Base-by-base conservation (phyloP, 2,888 invertebrate genomes). In the Pegoplata infirma region DNA sequence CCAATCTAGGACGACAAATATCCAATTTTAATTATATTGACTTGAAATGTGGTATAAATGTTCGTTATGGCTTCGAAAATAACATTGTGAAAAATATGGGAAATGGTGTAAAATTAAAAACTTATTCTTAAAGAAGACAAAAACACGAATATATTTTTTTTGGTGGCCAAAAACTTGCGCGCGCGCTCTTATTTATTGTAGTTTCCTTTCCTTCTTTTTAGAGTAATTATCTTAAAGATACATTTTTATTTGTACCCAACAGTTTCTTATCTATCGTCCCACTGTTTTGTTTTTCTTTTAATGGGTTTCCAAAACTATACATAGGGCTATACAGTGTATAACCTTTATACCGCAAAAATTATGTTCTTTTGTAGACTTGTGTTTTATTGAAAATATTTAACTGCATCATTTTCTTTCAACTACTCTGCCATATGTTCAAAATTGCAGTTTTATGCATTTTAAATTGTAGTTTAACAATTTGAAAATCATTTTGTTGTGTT, bases 301-400 rank as follows among this genome's bases (percentile, higher is more conserved):
- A n/a, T 64, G 47, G 5, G 7, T 36, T 49, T 47, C 21, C 36
- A 28, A 28, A 40, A 40, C 12, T 40, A 40, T n/a, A n/a, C n/a
- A n/a, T n/a, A n/a, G 4, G 36, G 36, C 36, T n/a, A 40, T n/a
- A 40, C n/a, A 40, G 16, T 71, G n/a, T 49, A 64, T 58, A 64
- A 72, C 72, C 72, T 72, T 72, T 72, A 36, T 36, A 56, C 71
- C 55, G 55, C 71, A 63, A 63, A n/a, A 55, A 46, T 23, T 32
- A 2, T 32, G n/a, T n/a, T n/a, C n/a, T 47, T 14, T 53, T 1
- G 28, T 46, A 14, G 2, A n/a, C 21, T 21, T 14, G 14, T 25
- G 14, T 16, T 23, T 46, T 28, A 16, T 19, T 17, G 44, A 6
- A 63, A 55, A 71, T 17, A 25, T 40, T 47, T 49, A 63, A 64